Evolutionary conservation across 2,113 vertebrate genomes (phyloP).

Genomic region (Eurypyga helias): DNA sequence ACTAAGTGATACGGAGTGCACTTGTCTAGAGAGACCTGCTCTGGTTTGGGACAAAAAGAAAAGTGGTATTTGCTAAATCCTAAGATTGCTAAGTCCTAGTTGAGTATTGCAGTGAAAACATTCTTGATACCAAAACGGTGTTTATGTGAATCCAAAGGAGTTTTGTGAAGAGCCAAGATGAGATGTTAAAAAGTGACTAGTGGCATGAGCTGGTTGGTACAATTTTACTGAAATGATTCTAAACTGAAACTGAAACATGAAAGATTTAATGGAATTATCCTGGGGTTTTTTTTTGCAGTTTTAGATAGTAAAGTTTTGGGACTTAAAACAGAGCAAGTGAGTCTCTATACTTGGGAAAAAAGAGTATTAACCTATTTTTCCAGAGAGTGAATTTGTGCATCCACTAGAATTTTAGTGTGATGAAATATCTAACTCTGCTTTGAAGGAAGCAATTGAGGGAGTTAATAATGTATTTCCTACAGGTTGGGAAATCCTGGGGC

Average conservation of each 20-base stretch:
- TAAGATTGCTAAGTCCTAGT: background rate
- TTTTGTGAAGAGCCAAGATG: background rate
- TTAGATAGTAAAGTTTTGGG: background rate
- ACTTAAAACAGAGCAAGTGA: background rate
- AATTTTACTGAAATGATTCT: background rate
- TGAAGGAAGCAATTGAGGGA: background rate
- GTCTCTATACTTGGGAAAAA: background rate
- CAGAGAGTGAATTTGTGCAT: background rate
- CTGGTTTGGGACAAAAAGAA: background rate
- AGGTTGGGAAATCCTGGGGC: background rate
- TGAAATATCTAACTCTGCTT: background rate
- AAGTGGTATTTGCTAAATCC: background rate
- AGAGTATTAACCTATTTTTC: background rate
- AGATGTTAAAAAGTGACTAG: background rate
- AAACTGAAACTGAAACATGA: background rate
- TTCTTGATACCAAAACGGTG: background rate
- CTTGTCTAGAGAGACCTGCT: background rate
- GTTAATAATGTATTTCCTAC: background rate
- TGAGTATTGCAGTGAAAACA: background rate
- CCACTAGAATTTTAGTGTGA: background rate
- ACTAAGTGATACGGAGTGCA: rapidly evolving
- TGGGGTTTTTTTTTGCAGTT: background rate
- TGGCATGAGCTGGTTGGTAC: background rate
- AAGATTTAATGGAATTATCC: background rate
- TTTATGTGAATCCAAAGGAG: background rate